Evolutionary conservation across 2,797 vertebrate species (phyloP).

Genomic region (Pangasius larnaudii): DNA sequence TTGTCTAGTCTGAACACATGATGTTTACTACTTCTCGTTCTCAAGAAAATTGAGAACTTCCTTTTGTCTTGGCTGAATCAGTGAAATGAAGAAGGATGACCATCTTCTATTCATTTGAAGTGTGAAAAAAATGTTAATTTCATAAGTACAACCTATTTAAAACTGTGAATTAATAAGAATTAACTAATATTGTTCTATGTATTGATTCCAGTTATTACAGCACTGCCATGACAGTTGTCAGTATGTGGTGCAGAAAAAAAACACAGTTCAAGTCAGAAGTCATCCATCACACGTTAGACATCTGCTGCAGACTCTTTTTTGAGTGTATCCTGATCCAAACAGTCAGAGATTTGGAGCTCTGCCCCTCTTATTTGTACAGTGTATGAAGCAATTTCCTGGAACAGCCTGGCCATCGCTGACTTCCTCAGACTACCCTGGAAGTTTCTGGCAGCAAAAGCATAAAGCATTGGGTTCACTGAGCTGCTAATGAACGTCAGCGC

Average conservation of each 20-base stretch:
- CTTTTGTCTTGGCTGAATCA: neutral
- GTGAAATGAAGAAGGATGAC: neutral
- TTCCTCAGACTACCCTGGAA: conserved; percentile 68
- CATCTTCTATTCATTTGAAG: neutral
- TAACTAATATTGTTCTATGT: neutral
- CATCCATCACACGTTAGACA: neutral
- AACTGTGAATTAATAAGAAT: neutral
- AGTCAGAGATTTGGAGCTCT: neutral
- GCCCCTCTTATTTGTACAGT: conserved; percentile 45
- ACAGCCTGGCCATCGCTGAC: conserved; percentile 71
- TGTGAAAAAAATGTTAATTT: neutral
- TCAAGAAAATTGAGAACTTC: neutral
- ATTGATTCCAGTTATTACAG: neutral
- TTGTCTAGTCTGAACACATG: conserved; percentile 30
- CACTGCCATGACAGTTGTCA: neutral
- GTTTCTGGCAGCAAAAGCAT: conserved; percentile 73
- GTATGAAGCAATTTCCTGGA: conserved; percentile 71
- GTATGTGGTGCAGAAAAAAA: neutral
- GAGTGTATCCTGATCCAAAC: neutral
- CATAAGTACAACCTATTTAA: neutral
- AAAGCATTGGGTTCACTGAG: conserved; percentile 72
- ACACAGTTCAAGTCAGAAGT: neutral
- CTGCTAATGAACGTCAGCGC: conserved; percentile 72
- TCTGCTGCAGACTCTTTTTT: neutral
- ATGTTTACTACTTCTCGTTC: conserved; percentile 13